These are phyloP conservation scores for Gracilinanus agilis DNA, from an alignment of 2,113 vertebrate genomes.

Conservation along the genomic window DNA sequence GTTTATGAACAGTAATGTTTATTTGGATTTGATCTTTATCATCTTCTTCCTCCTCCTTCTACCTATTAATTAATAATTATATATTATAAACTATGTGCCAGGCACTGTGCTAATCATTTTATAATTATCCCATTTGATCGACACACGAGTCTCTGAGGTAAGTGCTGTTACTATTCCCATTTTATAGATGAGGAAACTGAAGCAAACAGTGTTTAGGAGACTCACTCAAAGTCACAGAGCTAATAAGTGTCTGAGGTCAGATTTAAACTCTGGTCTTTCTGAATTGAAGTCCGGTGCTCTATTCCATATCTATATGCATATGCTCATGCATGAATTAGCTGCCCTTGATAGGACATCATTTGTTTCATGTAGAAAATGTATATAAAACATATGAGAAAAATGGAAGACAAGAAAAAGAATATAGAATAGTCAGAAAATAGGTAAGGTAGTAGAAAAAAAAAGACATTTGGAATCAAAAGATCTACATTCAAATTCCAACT, in stretches of 20 bases:
- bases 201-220: not conserved
- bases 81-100: not conserved
- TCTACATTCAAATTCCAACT: conserved; percentile 8
- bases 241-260: not conserved
- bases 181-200: not conserved
- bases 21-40: not conserved
- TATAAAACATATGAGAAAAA: not conserved
- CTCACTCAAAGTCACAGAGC: not conserved
- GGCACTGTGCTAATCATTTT: not conserved
- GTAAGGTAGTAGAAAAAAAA: conserved; percentile 2
- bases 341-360: not conserved
- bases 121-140: not conserved
- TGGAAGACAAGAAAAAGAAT: not conserved
- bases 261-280: conserved; percentile 4
- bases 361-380: not conserved
- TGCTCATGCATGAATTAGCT: not conserved
- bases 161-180: not conserved
- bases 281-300: not conserved
- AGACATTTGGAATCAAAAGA: conserved; percentile 26
- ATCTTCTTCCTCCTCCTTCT: not conserved
- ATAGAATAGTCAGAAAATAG: conserved; percentile 2
- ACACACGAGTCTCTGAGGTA: not conserved
- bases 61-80: not conserved
- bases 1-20: not conserved
- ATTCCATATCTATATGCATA: no score